These are phyloP conservation scores for Oryzias curvinotus DNA, from an alignment of 2,113 vertebrate species.

Conservation along the genomic window DNA sequence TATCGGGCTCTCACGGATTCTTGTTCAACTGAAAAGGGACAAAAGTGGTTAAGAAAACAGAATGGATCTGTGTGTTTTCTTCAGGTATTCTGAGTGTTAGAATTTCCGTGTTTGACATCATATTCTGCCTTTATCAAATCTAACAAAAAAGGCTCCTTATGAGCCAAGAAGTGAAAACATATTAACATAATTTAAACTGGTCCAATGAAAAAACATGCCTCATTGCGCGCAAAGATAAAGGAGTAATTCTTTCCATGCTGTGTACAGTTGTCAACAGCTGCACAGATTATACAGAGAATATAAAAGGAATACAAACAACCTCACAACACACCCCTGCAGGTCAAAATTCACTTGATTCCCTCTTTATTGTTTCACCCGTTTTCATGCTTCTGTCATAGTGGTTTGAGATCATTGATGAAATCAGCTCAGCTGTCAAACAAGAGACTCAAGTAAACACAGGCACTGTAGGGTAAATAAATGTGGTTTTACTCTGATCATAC, in stretches of 20 bases:
- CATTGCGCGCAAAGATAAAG: conserved; percentile 34
- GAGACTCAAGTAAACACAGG: neutral
- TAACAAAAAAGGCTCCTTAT: conserved; percentile 7
- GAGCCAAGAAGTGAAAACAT: conserved; percentile 4
- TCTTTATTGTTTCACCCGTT: conserved; percentile 24
- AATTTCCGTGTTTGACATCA: neutral
- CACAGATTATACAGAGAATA: conserved; percentile 32
- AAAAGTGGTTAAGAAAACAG: too few species aligned
- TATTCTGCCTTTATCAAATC: neutral
- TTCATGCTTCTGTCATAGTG: conserved; percentile 14
- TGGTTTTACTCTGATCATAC: conserved; percentile 18
- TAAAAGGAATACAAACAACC: conserved; percentile 46
- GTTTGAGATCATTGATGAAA: conserved; percentile 17
- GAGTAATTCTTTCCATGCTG: conserved; percentile 33
- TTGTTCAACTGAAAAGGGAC: too few species aligned
- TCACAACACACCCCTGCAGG: conserved; percentile 28
- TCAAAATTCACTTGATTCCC: conserved; percentile 21
- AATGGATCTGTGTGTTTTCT: too few species aligned
- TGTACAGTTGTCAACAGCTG: conserved; percentile 31
- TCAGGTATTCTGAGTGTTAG: too few species aligned
- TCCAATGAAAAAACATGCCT: conserved; percentile 16
- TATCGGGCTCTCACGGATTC: too few species aligned
- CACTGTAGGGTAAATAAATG: conserved; percentile 12
- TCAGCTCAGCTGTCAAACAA: conserved; percentile 30
- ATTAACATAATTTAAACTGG: conserved; percentile 23